These are phyloP conservation scores for Argyrosomus regius DNA, from an alignment of 2,797 vertebrate genomes.

Conservation along the genomic window DNA sequence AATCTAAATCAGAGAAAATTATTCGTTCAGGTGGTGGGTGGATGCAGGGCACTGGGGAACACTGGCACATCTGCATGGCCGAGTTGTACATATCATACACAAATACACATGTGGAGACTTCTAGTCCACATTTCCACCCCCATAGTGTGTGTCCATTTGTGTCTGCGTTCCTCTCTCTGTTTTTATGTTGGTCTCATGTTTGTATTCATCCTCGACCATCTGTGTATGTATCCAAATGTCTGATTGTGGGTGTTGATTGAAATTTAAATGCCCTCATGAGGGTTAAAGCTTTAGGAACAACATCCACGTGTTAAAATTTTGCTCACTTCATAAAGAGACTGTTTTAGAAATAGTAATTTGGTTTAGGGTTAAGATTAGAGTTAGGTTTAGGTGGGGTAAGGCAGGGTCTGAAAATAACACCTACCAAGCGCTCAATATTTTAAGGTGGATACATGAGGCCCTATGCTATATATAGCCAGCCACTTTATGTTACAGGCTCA, in stretches of 20 bases:
- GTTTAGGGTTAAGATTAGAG: background rate
- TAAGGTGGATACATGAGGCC: background rate
- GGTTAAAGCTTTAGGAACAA: background rate
- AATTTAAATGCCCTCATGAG: background rate
- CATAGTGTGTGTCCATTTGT: background rate
- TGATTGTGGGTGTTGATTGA: background rate
- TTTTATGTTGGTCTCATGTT: slow-evolving; percentile 17
- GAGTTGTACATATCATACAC: too few relatives aligned
- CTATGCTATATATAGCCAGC: background rate
- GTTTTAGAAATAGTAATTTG: slow-evolving; percentile 2
- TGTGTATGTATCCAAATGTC: slow-evolving; percentile 5
- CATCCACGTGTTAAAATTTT: background rate
- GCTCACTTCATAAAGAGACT: background rate
- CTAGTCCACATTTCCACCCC: too few relatives aligned
- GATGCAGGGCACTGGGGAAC: too few relatives aligned
- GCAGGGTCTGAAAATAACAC: slow-evolving; percentile 8
- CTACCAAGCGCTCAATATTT: background rate
- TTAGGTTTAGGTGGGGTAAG: background rate
- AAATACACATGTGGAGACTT: too few relatives aligned
- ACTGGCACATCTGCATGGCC: too few relatives aligned
- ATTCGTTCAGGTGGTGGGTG: too few relatives aligned
- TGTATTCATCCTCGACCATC: slow-evolving; percentile 5
- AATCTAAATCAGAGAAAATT: too few relatives aligned
- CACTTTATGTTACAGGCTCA: background rate
- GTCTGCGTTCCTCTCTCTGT: slow-evolving; percentile 5